Evolutionary conservation across 2,113 vertebrate species (phyloP).

Genomic region (Nesogale talazaci): DNA sequence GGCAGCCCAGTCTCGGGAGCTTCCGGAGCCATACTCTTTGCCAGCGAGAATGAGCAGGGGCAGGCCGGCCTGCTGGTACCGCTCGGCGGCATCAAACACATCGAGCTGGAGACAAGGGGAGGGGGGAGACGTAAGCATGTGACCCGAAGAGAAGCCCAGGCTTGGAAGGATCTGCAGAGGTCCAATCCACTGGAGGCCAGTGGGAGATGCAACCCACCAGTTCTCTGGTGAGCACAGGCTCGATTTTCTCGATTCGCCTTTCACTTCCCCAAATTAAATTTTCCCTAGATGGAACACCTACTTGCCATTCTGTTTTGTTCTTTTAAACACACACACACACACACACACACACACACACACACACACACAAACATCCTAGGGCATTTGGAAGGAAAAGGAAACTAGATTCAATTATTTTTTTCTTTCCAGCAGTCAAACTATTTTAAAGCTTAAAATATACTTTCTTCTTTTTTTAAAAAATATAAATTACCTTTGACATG

Average conservation of each 20-base stretch:
- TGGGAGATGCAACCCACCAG: not conserved
- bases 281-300: not conserved
- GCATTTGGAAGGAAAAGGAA: not conserved
- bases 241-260: not conserved
- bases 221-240: not conserved
- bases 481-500: not conserved
- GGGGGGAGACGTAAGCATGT: not conserved
- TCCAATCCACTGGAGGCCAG: not conserved
- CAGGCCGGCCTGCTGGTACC: slow-evolving; percentile 90
- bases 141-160: not conserved
- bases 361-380: slow-evolving; percentile 37
- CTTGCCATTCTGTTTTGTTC: not conserved
- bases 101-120: slow-evolving; percentile 88
- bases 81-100: slow-evolving; percentile 94
- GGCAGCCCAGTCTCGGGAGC: slow-evolving; percentile 98
- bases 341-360: not conserved
- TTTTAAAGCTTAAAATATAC: not conserved
- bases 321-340: not conserved
- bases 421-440: not conserved
- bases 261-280: not conserved
- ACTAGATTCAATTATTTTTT: not conserved
- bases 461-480: not conserved
- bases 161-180: not conserved
- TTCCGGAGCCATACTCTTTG: slow-evolving; percentile 97
- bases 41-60: slow-evolving; percentile 94